These are phyloP conservation scores for Metalampra italica DNA, from an alignment of 2,888 invertebrate genomes.

Conservation along the genomic window DNA sequence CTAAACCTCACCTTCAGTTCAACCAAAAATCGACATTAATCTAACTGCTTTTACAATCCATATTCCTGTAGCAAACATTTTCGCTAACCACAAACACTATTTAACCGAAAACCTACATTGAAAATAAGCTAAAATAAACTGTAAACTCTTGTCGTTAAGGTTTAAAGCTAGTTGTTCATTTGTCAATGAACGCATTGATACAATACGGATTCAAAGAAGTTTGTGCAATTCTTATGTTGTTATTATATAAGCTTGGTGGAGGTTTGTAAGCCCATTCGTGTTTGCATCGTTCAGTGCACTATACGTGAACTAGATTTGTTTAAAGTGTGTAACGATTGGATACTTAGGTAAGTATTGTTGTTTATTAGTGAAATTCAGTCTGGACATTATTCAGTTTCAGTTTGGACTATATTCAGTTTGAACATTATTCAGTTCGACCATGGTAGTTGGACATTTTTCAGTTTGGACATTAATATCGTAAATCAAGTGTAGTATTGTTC, in stretches of 20 bases:
- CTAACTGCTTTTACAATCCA: constrained; percentile 13
- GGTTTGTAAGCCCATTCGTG: constrained; percentile 48
- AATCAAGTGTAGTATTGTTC: too few species aligned
- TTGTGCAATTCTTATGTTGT: constrained; percentile 76
- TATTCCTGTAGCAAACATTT: constrained; percentile 18
- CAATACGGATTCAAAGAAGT: constrained; percentile 52
- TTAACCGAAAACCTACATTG: neutral
- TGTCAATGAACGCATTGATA: constrained; percentile 27
- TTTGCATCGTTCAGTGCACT: constrained; percentile 58
- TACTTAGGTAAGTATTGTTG: neutral
- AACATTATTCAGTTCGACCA: too few species aligned
- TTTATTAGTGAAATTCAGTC: neutral
- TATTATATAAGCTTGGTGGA: constrained; percentile 73
- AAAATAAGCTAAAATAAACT: neutral
- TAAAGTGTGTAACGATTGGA: neutral
- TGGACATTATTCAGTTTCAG: too few species aligned
- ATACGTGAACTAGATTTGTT: constrained; percentile 36
- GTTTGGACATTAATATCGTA: too few species aligned
- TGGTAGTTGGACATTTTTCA: too few species aligned
- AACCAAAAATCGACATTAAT: constrained; percentile 29
- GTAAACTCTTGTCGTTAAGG: constrained; percentile 13
- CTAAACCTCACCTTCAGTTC: constrained; percentile 13
- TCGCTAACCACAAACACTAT: neutral
- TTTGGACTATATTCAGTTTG: too few species aligned
- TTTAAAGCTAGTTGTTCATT: constrained; percentile 3